Conservation (phyloP, 1,140 invertebrate genomes). For the Mya arenaria region DNA sequence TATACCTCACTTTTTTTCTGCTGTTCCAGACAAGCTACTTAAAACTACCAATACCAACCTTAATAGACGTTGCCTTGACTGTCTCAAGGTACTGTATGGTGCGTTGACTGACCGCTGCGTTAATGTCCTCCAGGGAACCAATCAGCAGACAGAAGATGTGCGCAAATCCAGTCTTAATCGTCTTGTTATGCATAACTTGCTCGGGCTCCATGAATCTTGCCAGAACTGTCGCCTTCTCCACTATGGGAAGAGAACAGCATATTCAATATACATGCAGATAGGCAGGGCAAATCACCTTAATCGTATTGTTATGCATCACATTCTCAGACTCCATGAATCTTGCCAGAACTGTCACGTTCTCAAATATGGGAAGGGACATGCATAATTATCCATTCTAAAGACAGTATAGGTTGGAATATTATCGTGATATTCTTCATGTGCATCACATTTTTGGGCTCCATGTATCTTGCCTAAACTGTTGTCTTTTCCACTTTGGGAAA, state of each 20-base stretch:
- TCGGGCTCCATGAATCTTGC: slow-evolving; percentile 96
- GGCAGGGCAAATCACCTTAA: slow-evolving; percentile 96
- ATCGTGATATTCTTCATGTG: too few relatives aligned
- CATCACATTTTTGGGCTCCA: too few relatives aligned
- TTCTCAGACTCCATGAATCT: slow-evolving; percentile 95
- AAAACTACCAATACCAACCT: slow-evolving; percentile 60
- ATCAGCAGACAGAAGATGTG: slow-evolving; percentile 98
- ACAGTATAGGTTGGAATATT: too few relatives aligned
- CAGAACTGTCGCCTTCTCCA: slow-evolving; percentile 95
- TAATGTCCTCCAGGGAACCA: slow-evolving; percentile 97
- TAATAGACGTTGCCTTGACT: slow-evolving; percentile 85
- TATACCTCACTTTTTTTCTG: too few relatives aligned
- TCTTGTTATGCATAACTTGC: slow-evolving; percentile 90
- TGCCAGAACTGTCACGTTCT: slow-evolving; percentile 94
- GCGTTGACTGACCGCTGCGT: slow-evolving; percentile 96
- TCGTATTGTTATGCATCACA: slow-evolving; percentile 89
- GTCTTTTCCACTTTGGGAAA: too few relatives aligned
- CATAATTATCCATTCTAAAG: too few relatives aligned
- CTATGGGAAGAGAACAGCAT: slow-evolving; percentile 83
- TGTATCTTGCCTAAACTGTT: too few relatives aligned
- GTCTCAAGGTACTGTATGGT: slow-evolving; percentile 96
- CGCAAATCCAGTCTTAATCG: slow-evolving; percentile 95
- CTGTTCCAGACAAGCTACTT: too few relatives aligned
- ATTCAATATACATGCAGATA: too few relatives aligned
- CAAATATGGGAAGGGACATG: too few relatives aligned